A percentile compares a stretch with the other conserved stretches of the same genome.
phyloP scores from a whole-genome alignment of 1,140 invertebrate species.

The Globodera rostochiensis region DNA sequence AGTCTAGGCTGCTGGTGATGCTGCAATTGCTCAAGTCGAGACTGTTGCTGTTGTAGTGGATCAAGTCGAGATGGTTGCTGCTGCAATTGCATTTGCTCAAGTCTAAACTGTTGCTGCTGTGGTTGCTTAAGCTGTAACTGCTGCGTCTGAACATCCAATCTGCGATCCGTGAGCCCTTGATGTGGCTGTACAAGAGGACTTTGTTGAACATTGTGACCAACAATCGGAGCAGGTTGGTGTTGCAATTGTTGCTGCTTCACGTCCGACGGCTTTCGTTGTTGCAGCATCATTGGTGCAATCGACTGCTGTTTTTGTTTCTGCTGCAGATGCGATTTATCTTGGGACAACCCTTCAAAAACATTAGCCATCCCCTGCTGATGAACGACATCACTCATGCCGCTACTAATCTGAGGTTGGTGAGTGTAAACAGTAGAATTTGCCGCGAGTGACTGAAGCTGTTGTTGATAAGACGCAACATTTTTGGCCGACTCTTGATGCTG shows the following conservation, averaged over 20 bases:
- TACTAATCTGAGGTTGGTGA: too few relatives aligned
- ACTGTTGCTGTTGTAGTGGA: background rate
- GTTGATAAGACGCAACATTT: too few relatives aligned
- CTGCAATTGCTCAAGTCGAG: background rate
- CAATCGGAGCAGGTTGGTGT: background rate
- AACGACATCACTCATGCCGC: too few relatives aligned
- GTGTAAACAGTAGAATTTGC: too few relatives aligned
- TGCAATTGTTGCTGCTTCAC: background rate
- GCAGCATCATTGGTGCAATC: background rate
- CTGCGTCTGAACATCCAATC: background rate
- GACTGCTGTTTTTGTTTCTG: background rate
- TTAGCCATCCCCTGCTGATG: too few relatives aligned
- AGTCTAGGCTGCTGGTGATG: background rate
- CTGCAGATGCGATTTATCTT: background rate
- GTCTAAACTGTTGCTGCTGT: background rate
- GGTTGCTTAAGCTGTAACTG: background rate
- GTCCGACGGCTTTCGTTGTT: background rate
- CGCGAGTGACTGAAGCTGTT: too few relatives aligned
- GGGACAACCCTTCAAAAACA: too few relatives aligned
- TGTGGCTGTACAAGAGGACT: background rate
- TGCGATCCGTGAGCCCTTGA: background rate
- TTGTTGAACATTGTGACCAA: background rate
- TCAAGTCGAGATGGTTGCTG: slow-evolving; percentile 7
- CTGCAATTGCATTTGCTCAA: background rate
- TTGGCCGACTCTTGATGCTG: too few relatives aligned